Base-by-base conservation (phyloP, 2,888 invertebrate genomes). In the Rhyacophila evoluta region DNA sequence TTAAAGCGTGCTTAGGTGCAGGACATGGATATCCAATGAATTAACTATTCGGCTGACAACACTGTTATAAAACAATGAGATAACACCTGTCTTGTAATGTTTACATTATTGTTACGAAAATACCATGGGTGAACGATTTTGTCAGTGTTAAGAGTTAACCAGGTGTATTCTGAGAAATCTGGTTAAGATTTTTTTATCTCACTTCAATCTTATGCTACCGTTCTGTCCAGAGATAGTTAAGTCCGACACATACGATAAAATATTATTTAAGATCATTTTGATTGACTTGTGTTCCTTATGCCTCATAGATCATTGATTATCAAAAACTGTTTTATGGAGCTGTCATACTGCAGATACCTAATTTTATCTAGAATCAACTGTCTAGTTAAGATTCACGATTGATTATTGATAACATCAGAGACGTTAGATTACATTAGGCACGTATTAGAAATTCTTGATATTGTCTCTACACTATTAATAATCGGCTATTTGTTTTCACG, bases 231-330 rank as follows among this genome's bases (percentile, higher is more conserved):
- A 55, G 55, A 55, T 55, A 19, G 55, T 55, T 55, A 10, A 1
- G 55, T 55, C 55, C 8, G 55, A 55, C 55, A 55, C 55, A 55
- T 55, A 19, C 55, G 55, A 55, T 55, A 55, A 55, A 55, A 55
- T 55, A 55, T 55, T 55, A 55, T 55, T 55, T 19, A 19, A 55
- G 0, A 55, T 8, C 55, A 25, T 19, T n/a, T 55, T 55, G 55
- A 55, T 55, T 55, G 55, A 55, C 55, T 55, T 55, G 55, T 55
- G 55, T 55, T 55, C 55, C 55, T 55, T 55, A 55, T 55, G 55
- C 55, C 19, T 55, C 55, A 19, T 55, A 55, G 55, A 55, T 55
- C 55, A 55, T 19, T 55, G 55, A 55, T 55, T 19, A 55, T 55
- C 55, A 55, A 55, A 55, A 55, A 10, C 29, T 25, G 19, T 19